These are phyloP conservation scores for Thryonomys swinderianus DNA, from an alignment of 2,113 vertebrate genomes.

Conservation along the genomic window DNA sequence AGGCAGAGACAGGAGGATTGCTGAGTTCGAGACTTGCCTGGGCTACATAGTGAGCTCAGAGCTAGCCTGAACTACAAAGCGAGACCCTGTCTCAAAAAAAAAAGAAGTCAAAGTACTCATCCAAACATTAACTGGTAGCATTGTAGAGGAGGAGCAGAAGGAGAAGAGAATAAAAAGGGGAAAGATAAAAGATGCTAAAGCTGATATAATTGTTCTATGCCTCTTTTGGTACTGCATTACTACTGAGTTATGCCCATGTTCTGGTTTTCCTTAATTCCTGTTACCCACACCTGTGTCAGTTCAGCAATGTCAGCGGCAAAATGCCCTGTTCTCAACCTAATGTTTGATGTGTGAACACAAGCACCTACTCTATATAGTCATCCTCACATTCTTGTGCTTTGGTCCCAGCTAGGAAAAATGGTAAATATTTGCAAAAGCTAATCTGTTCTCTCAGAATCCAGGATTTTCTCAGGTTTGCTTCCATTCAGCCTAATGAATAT, in stretches of 20 bases:
- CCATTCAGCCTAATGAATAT: background rate
- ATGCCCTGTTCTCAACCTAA: background rate
- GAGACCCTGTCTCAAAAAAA: too few relatives aligned
- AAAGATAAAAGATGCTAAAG: background rate
- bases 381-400: background rate
- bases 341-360: background rate
- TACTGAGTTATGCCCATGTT: background rate
- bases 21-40: too few relatives aligned
- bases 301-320: background rate
- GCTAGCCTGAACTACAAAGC: too few relatives aligned
- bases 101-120: conserved; percentile 42
- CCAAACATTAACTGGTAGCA: background rate
- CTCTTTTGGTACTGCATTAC: too few relatives aligned
- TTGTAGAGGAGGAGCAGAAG: background rate
- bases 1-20: too few relatives aligned
- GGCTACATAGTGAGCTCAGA: too few relatives aligned
- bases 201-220: background rate
- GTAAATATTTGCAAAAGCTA: conserved; percentile 50
- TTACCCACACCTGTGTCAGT: background rate
- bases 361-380: background rate
- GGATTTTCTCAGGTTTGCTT: conserved; percentile 21
- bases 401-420: background rate
- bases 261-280: background rate
- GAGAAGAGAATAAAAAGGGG: too few relatives aligned
- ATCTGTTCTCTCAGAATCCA: background rate